These are phyloP conservation scores for Listronotus oregonensis DNA, from an alignment of 1,140 invertebrate genomes.

Conservation along the genomic window DNA sequence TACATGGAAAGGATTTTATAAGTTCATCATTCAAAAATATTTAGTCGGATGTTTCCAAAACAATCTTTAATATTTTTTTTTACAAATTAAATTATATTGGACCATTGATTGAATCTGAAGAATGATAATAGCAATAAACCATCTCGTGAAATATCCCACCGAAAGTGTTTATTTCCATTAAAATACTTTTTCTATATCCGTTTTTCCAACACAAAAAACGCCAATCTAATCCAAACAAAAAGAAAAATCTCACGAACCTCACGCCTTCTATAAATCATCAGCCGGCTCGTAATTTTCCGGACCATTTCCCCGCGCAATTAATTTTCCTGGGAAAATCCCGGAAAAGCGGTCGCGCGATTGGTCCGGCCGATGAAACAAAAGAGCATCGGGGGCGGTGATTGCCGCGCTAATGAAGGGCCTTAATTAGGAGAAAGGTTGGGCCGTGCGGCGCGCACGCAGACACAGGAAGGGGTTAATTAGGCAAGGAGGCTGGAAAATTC, in stretches of 20 bases:
- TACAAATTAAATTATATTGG: too few relatives aligned
- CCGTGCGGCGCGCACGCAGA: too few relatives aligned
- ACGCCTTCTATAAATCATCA: constrained; percentile 32
- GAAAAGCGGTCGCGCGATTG: constrained; percentile 16
- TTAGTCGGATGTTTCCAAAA: too few relatives aligned
- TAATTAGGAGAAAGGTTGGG: constrained; percentile 18
- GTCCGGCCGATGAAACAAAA: constrained; percentile 23
- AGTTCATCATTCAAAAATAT: too few relatives aligned
- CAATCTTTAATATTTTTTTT: too few relatives aligned
- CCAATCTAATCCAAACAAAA: constrained; percentile 34
- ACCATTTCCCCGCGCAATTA: constrained; percentile 28
- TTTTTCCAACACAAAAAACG: constrained; percentile 15
- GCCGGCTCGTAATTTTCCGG: constrained; percentile 28
- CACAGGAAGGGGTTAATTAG: too few relatives aligned
- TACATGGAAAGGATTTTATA: too few relatives aligned
- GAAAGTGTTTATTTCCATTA: constrained; percentile 20
- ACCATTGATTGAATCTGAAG: too few relatives aligned
- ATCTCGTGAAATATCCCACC: neutral
- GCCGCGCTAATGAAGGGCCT: constrained; percentile 22
- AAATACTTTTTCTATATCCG: constrained; percentile 2
- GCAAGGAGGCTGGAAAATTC: too few relatives aligned
- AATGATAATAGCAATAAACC: too few relatives aligned
- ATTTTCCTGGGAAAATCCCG: constrained; percentile 31
- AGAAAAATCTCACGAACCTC: constrained; percentile 30
- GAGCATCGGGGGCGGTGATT: constrained; percentile 24